Base-by-base conservation (phyloP, 1,140 invertebrate species). In the Drosophila bipectinata region DNA sequence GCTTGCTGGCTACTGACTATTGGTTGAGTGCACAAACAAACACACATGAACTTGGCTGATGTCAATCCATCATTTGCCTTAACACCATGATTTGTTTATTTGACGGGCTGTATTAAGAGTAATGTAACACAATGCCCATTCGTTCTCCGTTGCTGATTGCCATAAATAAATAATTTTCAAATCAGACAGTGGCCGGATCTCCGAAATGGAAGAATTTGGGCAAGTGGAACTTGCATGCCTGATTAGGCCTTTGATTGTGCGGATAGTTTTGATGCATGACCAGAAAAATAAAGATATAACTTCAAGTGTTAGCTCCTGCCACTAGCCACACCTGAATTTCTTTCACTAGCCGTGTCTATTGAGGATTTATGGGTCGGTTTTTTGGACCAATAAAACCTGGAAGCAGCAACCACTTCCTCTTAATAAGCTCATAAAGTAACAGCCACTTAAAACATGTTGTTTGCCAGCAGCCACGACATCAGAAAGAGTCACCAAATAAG, bases 91-190 rank as follows among this genome's bases (percentile, higher is more conserved):
- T 88, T 89, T 88, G 79, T 83, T 82, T 79, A 79, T 83, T 79
- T 88, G 68, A 69, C 77, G 67, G 52, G 77, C 47, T 64, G 62
- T 62, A 72, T 81, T 79, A 81, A 60, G 47, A 69, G 51, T 77
- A 67, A 79, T 83, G 74, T 59, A 80, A 66, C 67, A 49, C 45
- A 73, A 80, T 67, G 69, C 68, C 72, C 60, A 59, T 61, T 84
- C 54, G 34, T 14, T 41, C 34, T 32, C 34, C 62, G 32, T 59
- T 64, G 77, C 49, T 61, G 54, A 60, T 60, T 64, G 75, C 69
- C 67, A 87, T 88, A 75, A 88, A 88, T 88, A 88, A 89, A 77
- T 84, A 72, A 88, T 89, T 88, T 89, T 88, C 84, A 80, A 88
- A 88, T 88, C 84, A 89, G 69, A 79, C 78, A 77, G 34, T 55